Percentiles rank a stretch among this genome's conserved stretches.
These are phyloP conservation scores for Euphydryas editha DNA, from an alignment of 2,888 invertebrate genomes.

Conservation along the genomic window DNA sequence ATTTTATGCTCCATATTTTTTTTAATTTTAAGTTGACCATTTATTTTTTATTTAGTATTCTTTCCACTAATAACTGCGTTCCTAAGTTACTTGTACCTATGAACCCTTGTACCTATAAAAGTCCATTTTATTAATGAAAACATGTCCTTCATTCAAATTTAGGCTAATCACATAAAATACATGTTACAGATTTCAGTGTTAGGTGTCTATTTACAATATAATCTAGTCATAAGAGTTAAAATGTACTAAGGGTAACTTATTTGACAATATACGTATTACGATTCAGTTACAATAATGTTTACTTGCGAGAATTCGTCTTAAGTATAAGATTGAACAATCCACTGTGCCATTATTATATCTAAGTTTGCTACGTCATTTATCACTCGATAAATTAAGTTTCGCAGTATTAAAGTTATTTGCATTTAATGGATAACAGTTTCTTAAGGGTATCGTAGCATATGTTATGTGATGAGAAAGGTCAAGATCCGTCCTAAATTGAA, in stretches of 20 bases:
- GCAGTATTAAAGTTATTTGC: constrained; percentile 27
- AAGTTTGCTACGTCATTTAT: constrained; percentile 19
- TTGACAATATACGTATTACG: constrained; percentile 3
- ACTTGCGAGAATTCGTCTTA: constrained; percentile 5
- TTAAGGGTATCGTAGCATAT: constrained; percentile 22
- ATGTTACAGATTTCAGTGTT: constrained; percentile 22
- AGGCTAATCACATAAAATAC: constrained; percentile 5
- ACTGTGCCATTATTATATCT: constrained; percentile 28
- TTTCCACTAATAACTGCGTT: background rate
- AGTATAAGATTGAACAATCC: background rate
- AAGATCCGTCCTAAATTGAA: constrained; percentile 47
- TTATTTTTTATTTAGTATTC: background rate
- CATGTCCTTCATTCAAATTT: background rate
- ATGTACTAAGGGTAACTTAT: constrained; percentile 16
- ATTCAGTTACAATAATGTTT: constrained; percentile 6
- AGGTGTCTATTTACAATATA: constrained; percentile 33
- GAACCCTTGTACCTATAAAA: background rate
- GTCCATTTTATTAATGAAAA: background rate
- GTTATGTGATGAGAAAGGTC: constrained; percentile 38
- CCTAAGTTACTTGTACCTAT: background rate
- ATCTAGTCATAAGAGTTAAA: constrained; percentile 33
- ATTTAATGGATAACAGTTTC: constrained; percentile 11
- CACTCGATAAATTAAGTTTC: constrained; percentile 11
- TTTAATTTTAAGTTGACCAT: background rate
- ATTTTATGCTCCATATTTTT: background rate